Evolutionary conservation across 2,888 invertebrate species (phyloP), one percentile per base, ranked within the genome.

Genomic region (Nebria brevicollis): DNA sequence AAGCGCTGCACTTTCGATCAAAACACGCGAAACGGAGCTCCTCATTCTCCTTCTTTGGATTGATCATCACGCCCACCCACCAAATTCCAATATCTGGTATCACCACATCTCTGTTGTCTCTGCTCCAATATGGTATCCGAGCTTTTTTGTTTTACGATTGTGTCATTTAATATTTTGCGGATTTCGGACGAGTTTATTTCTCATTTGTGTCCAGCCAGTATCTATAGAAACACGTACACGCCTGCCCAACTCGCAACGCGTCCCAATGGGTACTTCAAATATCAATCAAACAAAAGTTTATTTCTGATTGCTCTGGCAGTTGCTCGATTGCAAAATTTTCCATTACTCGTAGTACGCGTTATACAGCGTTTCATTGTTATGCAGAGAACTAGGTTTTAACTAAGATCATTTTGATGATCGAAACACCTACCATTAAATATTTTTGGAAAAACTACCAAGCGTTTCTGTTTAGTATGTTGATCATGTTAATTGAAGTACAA

Each of bases 241-340:
- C 41, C 41, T 78, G 26, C 15, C 66, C 66, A 73, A 78, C 78
- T 78, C 78, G 0, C 34, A n/a, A 20, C 25, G 6, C 65, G 66
- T 78, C 78, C 73, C 78, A 20, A 13, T 65, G 43, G 78, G 73
- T 78, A 66, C 78, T 72, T 72, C 78, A 78, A 78, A 78, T 78
- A 78, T 78, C 78, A 78, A 78, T 78, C 78, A 78, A 78, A 65
- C 72, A 54, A 54, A 73, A 78, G 73, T 78, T 78, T 78, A 72
- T 77, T 72, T 78, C 41, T 77, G 77, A 66, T 73, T 72, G 78
- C 10, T 65, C 20, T 42, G 72, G 73, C 66, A 64, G 66, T 68
- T 10, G 77, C 42, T 20, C 77, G 73, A 73, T 66, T 65, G 78
- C 43, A 66, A 77, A 72, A 72, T 72, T 77, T 72, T n/a, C 64